These are phyloP conservation scores for Eupithecia subfuscata DNA, from an alignment of 2,888 invertebrate genomes.

Conservation along the genomic window DNA sequence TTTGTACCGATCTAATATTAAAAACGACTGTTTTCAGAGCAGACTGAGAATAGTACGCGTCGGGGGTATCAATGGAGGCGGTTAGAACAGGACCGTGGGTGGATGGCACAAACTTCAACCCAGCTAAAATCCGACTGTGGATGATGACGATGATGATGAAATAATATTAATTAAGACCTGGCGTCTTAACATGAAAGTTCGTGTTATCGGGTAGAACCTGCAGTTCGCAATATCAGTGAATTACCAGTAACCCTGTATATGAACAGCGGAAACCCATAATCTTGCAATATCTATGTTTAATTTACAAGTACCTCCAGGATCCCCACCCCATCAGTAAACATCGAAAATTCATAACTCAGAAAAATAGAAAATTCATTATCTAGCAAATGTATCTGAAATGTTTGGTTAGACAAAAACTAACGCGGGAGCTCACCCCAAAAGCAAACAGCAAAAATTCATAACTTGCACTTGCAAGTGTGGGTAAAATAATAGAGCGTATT, in stretches of 20 bases:
- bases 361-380: slow-evolving; percentile 6
- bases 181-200: no score
- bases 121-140: no score
- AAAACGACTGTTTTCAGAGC: no score
- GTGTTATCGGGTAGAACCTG: no score
- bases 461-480: slow-evolving; percentile 52
- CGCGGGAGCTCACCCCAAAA: slow-evolving; percentile 36
- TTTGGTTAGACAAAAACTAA: slow-evolving; percentile 43
- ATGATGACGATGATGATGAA: no score
- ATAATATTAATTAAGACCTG: no score
- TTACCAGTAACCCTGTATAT: neutral
- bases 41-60: no score
- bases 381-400: slow-evolving; percentile 15
- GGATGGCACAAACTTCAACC: no score
- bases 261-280: neutral
- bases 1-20: no score
- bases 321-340: slow-evolving; percentile 2
- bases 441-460: slow-evolving; percentile 55
- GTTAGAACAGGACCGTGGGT: no score
- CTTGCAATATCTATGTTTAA: neutral
- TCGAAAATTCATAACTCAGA: slow-evolving; percentile 5
- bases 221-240: no score
- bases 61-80: no score
- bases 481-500: slow-evolving; percentile 52
- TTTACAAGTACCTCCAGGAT: neutral